Evolutionary conservation across 92 coral and sea anemone genomes (phyloP).

Genomic region (Anthopleura xanthogrammica): DNA sequence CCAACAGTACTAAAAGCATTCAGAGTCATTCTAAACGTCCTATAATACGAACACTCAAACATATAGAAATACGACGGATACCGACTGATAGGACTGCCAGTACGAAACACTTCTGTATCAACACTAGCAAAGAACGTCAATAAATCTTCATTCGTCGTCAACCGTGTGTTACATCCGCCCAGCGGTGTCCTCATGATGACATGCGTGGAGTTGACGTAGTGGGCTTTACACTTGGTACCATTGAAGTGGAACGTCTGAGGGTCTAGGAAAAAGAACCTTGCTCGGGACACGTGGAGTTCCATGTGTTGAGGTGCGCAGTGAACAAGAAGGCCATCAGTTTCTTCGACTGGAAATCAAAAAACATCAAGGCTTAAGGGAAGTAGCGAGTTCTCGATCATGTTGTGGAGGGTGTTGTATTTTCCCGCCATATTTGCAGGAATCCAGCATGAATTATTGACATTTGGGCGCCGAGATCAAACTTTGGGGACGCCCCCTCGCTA

Average conservation of each 20-base stretch:
- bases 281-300: constrained; percentile 51
- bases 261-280: constrained; percentile 54
- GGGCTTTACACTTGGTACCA: constrained; percentile 43
- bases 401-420: background rate
- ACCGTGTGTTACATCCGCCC: constrained; percentile 62
- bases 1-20: constrained; percentile 65
- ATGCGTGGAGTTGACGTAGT: constrained; percentile 47
- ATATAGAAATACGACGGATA: constrained; percentile 61
- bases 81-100: constrained; percentile 53
- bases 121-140: constrained; percentile 58
- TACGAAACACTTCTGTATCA: constrained; percentile 47
- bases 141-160: constrained; percentile 33
- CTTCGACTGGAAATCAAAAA: constrained; percentile 7
- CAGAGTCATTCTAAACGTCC: constrained; percentile 54
- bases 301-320: constrained; percentile 52
- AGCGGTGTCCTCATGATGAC: constrained; percentile 73
- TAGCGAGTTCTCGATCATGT: background rate
- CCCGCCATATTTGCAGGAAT: too few relatives aligned
- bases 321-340: constrained; percentile 41
- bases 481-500: too few relatives aligned
- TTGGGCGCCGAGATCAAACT: too few relatives aligned
- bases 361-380: background rate
- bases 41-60: constrained; percentile 67
- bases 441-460: too few relatives aligned
- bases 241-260: constrained; percentile 60